Conservation (phyloP, 2,888 invertebrate species). For the Stenolophus ochropezus region DNA sequence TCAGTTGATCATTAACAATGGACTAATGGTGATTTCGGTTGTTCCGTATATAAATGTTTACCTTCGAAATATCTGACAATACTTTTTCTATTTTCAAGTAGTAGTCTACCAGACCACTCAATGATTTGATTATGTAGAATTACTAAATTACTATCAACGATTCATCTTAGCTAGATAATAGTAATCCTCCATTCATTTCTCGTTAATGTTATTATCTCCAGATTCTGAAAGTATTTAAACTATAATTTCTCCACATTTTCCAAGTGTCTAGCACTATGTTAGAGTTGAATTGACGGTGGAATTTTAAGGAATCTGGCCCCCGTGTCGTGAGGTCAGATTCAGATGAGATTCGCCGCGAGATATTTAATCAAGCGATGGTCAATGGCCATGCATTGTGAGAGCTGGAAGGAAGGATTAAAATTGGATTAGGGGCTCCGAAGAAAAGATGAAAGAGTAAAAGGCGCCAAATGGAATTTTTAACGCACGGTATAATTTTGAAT, state of each 20-base stretch:
- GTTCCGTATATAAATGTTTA: too few species aligned
- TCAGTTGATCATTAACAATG: too few species aligned
- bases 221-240: background rate
- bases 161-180: background rate
- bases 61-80: too few species aligned
- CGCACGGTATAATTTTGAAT: constrained; percentile 10
- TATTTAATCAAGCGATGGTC: constrained; percentile 30
- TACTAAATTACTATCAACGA: background rate
- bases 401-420: constrained; percentile 18
- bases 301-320: background rate
- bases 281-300: too few species aligned
- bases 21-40: too few species aligned
- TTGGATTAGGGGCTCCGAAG: constrained; percentile 23
- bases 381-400: constrained; percentile 22
- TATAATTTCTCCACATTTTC: background rate
- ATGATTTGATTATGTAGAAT: background rate
- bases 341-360: constrained; percentile 28
- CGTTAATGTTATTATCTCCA: background rate
- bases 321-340: constrained; percentile 34
- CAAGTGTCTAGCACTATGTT: background rate
- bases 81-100: too few species aligned
- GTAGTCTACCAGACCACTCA: background rate
- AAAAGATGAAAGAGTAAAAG: background rate
- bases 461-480: constrained; percentile 17
- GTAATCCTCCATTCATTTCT: background rate